phyloP scores from a whole-genome alignment of 1,140 invertebrate genomes.

The Manduca sexta region DNA sequence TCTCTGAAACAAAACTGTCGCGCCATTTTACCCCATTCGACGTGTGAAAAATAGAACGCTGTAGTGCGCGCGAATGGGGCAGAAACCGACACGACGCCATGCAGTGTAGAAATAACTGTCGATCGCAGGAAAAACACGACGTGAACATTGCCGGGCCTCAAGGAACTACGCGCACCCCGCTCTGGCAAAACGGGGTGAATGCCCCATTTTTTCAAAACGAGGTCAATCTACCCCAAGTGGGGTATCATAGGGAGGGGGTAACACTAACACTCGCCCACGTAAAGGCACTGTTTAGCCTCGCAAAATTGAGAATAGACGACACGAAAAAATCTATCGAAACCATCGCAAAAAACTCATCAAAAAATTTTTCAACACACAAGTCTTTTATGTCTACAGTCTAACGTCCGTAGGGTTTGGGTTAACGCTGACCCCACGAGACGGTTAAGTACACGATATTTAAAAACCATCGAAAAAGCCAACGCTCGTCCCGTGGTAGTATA shows the following conservation, averaged over 20 bases:
- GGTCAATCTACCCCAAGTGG: not conserved
- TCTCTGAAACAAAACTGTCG: too few species aligned
- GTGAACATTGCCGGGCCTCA: constrained; percentile 1
- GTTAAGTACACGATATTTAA: constrained; percentile 42
- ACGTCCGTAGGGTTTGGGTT: constrained; percentile 41
- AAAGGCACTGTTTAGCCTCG: constrained; percentile 56
- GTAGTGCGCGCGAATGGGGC: too few species aligned
- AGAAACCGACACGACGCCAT: too few species aligned
- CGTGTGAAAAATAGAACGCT: constrained; percentile 19
- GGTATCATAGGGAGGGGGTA: constrained; percentile 33
- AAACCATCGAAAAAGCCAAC: constrained; percentile 2
- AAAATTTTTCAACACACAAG: constrained; percentile 66
- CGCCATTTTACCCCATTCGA: too few species aligned
- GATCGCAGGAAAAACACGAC: constrained; percentile 8
- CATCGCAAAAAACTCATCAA: constrained; percentile 57
- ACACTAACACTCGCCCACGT: constrained; percentile 33
- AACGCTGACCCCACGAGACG: too few species aligned
- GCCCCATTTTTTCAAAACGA: not conserved
- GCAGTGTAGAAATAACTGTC: not conserved
- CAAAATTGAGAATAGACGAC: constrained; percentile 47
- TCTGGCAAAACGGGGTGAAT: too few species aligned
- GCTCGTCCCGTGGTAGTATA: too few species aligned
- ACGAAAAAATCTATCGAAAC: constrained; percentile 65
- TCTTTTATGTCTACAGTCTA: constrained; percentile 67
- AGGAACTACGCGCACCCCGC: constrained; percentile 1